phyloP scores from a whole-genome alignment of 92 coral and sea anemone genomes.

The Montipora capitata region DNA sequence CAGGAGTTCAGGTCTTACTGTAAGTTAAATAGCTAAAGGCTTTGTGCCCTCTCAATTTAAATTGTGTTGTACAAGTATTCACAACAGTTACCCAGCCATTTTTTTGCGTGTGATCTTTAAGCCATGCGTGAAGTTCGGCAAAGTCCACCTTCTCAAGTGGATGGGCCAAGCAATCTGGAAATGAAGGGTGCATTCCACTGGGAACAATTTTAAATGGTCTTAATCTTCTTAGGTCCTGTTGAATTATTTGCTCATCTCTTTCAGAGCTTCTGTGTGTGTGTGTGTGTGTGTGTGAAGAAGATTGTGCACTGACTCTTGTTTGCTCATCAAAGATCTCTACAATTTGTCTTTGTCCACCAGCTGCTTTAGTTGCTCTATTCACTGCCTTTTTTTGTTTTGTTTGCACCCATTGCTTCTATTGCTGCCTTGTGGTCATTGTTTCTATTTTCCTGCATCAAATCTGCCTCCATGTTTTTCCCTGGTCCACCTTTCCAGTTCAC shows the following conservation, averaged over 20 bases:
- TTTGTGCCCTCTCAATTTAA: background rate
- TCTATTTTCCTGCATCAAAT: no score
- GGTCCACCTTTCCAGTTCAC: no score
- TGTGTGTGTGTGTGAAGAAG: no score
- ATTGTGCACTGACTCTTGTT: no score
- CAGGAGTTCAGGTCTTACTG: background rate
- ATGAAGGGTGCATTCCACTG: constrained; percentile 60
- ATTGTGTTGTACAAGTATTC: background rate
- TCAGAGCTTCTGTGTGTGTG: constrained; percentile 41
- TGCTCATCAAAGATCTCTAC: no score
- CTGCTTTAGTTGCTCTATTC: no score
- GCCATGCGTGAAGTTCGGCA: constrained; percentile 79
- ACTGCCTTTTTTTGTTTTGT: no score
- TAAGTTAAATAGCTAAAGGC: constrained; percentile 1
- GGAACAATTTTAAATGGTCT: constrained; percentile 53
- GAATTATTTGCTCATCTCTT: constrained; percentile 75
- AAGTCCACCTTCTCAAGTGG: constrained; percentile 75
- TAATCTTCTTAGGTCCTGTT: constrained; percentile 63
- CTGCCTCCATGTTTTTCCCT: no score
- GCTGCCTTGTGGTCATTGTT: no score
- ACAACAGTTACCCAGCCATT: constrained; percentile 7
- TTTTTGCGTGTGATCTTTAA: constrained; percentile 70
- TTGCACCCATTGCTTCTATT: no score
- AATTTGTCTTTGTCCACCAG: no score
- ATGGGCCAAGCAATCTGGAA: constrained; percentile 70